Base-by-base conservation (phyloP, 2,888 invertebrate genomes). In the Cheilosia vulpina region DNA sequence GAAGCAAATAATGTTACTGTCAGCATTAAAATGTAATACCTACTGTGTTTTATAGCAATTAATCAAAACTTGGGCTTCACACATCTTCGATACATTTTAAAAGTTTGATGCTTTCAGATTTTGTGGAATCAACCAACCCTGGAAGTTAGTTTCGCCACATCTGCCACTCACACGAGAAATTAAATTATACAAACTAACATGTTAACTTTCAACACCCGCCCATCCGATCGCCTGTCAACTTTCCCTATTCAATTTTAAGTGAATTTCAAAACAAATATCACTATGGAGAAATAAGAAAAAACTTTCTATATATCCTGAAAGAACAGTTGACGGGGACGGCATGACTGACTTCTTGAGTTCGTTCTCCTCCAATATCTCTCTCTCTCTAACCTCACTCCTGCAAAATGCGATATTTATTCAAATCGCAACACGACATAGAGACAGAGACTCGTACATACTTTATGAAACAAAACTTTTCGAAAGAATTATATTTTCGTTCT, bases 181-280 rank as follows among this genome's bases (percentile, higher is more conserved):
- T 7, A 75, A 53, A 73, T 60, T 76, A 68, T 69, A 21, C 24
- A 68, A 60, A 19, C 41, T 19, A 45, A 55, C 19, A 58, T 38
- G 38, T 45, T 34, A 66, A 41, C 57, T 57, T 57, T 27, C 11
- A 41, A 58, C 34, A 17, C 66, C 19, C 47, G 4, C 15, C 17
- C 43, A 24, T 13, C 13, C 13, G 5, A 21, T 3, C 17, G 11
- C 15, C n/a, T 58, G 66, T 50, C 50, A 66, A 57, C 47, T 66
- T 68, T 60, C 43, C 31, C 58, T 17, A 60, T 60, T 68, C 50
- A 66, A 58, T 60, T 76, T 66, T 21, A 65, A 65, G 38, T 57
- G 45, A 60, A 66, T 66, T 76, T 60, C 66, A 58, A 60, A 58
- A 52, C 66, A 58, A 76, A 66, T 60, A 58, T 43, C 58, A 38